phyloP scores from a whole-genome alignment of 2,888 invertebrate species.

The Drosophila testacea region DNA sequence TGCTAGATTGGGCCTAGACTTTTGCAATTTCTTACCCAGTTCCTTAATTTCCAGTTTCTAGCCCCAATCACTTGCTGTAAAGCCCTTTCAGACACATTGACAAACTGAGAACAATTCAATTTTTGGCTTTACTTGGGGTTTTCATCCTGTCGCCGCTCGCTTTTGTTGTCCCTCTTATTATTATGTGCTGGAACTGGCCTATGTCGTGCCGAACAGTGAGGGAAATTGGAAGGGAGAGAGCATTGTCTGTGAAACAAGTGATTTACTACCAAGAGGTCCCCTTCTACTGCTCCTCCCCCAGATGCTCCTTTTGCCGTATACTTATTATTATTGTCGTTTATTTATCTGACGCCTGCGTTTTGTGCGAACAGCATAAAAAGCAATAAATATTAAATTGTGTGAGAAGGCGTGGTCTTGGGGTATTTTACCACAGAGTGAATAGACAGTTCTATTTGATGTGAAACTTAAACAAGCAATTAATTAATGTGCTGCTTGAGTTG shows the following conservation, averaged over 20 bases:
- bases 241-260: slow-evolving; percentile 48
- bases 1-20: slow-evolving; percentile 41
- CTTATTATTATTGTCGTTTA: slow-evolving; percentile 67
- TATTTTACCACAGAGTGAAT: slow-evolving; percentile 43
- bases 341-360: slow-evolving; percentile 69
- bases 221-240: background rate
- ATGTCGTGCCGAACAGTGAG: background rate
- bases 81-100: slow-evolving; percentile 61
- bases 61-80: slow-evolving; percentile 46
- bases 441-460: slow-evolving; percentile 57
- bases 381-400: slow-evolving; percentile 70
- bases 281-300: background rate
- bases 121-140: slow-evolving; percentile 50
- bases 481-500: slow-evolving; percentile 40
- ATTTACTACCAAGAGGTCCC: slow-evolving; percentile 43
- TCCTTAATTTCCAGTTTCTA: slow-evolving; percentile 2
- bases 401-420: slow-evolving; percentile 14
- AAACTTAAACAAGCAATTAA: slow-evolving; percentile 69
- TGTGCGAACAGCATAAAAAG: slow-evolving; percentile 64
- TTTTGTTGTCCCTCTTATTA: slow-evolving; percentile 48
- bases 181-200: slow-evolving; percentile 14
- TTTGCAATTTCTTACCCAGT: background rate
- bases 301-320: slow-evolving; percentile 37
- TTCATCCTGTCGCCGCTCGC: slow-evolving; percentile 46
- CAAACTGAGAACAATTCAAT: slow-evolving; percentile 68